Evolutionary conservation across 2,113 vertebrate genomes (phyloP).

Genomic region (Chaetops frenatus): DNA sequence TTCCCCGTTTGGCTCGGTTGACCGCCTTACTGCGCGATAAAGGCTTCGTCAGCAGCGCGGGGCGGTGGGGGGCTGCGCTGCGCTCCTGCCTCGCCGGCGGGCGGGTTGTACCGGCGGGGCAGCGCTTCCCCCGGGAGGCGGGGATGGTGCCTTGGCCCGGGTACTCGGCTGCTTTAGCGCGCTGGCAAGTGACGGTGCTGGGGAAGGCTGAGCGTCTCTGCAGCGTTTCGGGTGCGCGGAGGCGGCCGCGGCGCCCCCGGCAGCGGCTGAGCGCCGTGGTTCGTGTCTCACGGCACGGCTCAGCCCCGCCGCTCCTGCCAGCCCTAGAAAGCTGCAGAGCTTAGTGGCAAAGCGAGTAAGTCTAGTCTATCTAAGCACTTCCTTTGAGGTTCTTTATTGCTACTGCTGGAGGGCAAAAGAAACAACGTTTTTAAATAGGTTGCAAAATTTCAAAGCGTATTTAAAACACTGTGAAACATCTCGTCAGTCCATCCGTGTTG

Average conservation of each 20-base stretch:
- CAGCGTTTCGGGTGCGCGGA: not conserved
- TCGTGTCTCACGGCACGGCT: not conserved
- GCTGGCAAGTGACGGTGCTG: fast-evolving
- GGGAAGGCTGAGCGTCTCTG: fast-evolving
- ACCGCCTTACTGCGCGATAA: not conserved
- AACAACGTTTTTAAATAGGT: not conserved
- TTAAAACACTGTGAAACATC: not conserved
- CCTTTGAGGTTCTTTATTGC: not conserved
- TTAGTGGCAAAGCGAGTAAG: not conserved
- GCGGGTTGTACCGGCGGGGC: not conserved
- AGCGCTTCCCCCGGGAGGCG: not conserved
- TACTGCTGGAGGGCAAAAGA: not conserved
- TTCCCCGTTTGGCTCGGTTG: slow-evolving; percentile 19
- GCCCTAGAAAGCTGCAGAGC: not conserved
- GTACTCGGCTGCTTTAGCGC: too few species aligned
- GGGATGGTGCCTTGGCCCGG: not conserved
- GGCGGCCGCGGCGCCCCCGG: not conserved
- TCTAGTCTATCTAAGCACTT: not conserved
- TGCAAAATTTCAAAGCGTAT: not conserved
- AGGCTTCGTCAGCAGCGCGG: not conserved
- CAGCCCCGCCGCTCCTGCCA: fast-evolving
- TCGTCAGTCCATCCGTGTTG: fast-evolving
- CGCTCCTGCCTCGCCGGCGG: not conserved
- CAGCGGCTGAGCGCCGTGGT: not conserved
- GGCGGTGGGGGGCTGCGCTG: not conserved